Conservation (phyloP, 2,113 vertebrate species). For the Parus major region DNA sequence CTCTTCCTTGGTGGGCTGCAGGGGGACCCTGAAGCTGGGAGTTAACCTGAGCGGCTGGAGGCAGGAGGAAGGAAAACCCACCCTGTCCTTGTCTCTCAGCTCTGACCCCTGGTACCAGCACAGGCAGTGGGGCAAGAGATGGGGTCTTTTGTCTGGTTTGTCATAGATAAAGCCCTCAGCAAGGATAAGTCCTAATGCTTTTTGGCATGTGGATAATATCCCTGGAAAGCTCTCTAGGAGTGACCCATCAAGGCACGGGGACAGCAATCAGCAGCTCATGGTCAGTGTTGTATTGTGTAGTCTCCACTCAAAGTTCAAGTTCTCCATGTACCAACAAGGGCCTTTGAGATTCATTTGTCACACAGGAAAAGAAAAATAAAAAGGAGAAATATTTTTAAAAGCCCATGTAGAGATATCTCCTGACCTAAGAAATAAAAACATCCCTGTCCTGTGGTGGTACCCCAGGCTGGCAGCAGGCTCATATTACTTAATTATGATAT, state of each 20-base stretch:
- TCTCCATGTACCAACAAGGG: not conserved
- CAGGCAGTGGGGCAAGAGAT: not conserved
- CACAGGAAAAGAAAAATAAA: not conserved
- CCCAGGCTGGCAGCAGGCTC: constrained; percentile 22
- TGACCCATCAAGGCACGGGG: not conserved
- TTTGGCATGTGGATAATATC: not conserved
- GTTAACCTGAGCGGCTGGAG: not conserved
- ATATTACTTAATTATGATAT: not conserved
- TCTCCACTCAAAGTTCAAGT: not conserved
- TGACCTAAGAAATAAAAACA: not conserved
- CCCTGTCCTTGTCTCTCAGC: not conserved
- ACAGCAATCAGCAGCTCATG: not conserved
- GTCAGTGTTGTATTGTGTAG: not conserved
- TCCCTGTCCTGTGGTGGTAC: not conserved
- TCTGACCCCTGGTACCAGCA: not conserved
- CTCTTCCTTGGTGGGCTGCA: not conserved
- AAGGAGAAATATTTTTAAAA: not conserved
- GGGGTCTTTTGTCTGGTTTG: not conserved
- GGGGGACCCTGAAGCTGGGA: not conserved
- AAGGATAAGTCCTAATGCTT: not conserved
- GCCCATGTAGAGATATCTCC: not conserved
- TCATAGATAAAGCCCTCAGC: not conserved
- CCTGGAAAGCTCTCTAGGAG: not conserved
- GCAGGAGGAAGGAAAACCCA: not conserved
- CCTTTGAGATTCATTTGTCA: not conserved